A percentile compares a stretch with the other conserved stretches of the same genome.
phyloP scores from a whole-genome alignment of 1,140 invertebrate genomes.

The Aphaenogaster ashmeadi region DNA sequence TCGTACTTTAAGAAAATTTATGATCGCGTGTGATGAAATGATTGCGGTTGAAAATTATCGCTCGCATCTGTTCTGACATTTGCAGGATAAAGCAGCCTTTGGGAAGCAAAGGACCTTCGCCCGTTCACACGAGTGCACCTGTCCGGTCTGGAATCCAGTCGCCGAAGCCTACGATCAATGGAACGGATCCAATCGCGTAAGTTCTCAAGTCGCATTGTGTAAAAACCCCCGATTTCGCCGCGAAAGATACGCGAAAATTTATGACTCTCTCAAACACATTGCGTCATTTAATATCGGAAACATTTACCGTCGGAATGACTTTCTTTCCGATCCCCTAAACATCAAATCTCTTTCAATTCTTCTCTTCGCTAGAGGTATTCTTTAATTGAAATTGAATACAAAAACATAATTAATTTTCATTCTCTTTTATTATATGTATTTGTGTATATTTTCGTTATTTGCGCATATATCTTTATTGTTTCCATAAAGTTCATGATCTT shows the following conservation, averaged over 20 bases:
- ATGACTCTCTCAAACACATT: slow-evolving; percentile 28
- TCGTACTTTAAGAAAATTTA: slow-evolving; percentile 30
- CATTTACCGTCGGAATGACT: slow-evolving; percentile 1
- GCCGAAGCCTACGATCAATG: slow-evolving; percentile 84
- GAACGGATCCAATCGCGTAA: slow-evolving; percentile 83
- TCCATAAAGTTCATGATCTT: not conserved
- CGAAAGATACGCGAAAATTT: slow-evolving; percentile 39
- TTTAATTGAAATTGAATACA: not conserved
- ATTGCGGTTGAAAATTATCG: slow-evolving; percentile 35
- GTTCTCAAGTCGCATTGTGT: slow-evolving; percentile 65
- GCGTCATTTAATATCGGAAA: slow-evolving; percentile 13
- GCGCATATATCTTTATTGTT: not conserved
- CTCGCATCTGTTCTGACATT: slow-evolving; percentile 65
- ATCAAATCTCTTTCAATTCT: not conserved
- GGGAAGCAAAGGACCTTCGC: slow-evolving; percentile 84
- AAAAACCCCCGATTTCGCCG: not conserved
- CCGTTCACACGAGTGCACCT: slow-evolving; percentile 82
- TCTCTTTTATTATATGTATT: not conserved
- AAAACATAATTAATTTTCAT: not conserved
- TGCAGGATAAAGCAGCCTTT: slow-evolving; percentile 84
- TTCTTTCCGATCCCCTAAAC: slow-evolving; percentile 12
- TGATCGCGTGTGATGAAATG: slow-evolving; percentile 15
- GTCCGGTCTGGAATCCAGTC: slow-evolving; percentile 84
- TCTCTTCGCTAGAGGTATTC: not conserved
- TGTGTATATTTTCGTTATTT: not conserved